phyloP scores from a whole-genome alignment of 2,797 vertebrate species.

The Hapalemur alaotrensis region DNA sequence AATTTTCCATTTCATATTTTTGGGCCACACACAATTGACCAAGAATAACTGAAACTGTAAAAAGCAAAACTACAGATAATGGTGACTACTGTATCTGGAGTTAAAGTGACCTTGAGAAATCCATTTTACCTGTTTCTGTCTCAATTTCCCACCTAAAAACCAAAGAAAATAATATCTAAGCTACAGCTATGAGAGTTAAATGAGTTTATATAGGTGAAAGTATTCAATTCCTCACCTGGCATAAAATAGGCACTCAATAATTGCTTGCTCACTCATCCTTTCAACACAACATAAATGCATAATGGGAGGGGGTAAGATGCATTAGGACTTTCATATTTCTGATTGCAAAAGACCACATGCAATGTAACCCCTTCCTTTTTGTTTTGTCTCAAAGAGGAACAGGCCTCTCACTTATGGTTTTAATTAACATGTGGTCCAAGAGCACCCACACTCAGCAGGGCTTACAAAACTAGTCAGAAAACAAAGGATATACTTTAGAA shows the following conservation, averaged over 20 bases:
- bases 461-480: not conserved
- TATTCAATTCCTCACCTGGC: not conserved
- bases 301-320: not conserved
- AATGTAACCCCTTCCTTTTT: not conserved
- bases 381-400: not conserved
- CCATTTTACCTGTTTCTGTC: not conserved
- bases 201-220: not conserved
- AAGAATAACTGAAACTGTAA: not conserved
- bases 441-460: not conserved
- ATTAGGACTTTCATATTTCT: not conserved
- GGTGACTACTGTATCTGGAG: not conserved
- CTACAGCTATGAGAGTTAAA: not conserved
- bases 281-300: not conserved
- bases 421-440: not conserved
- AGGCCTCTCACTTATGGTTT: not conserved
- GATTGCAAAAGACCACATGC: not conserved
- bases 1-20: not conserved
- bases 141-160: not conserved
- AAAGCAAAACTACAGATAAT: not conserved
- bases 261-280: not conserved
- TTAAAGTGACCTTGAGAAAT: constrained; percentile 5
- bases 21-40: not conserved
- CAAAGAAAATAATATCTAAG: constrained; percentile 12
- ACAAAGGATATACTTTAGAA: not conserved
- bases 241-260: not conserved